A percentile compares a stretch with the other conserved stretches of the same genome.
Conservation (phyloP, 2,888 invertebrate species). For the Drosophila flavopinicola region DNA sequence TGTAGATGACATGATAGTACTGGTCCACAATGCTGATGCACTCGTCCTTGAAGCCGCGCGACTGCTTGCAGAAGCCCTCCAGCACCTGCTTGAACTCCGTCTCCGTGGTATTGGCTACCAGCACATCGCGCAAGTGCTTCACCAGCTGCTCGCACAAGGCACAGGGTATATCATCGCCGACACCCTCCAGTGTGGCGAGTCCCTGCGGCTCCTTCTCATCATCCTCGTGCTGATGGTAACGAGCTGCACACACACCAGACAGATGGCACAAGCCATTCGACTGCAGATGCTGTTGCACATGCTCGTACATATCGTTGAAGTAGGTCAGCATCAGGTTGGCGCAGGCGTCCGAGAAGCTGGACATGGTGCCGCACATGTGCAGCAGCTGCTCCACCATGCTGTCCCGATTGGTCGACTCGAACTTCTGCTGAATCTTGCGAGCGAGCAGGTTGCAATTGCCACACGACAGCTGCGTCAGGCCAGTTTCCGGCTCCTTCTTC, state of each 20-base stretch:
- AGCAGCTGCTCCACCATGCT: constrained; percentile 82
- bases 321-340: constrained; percentile 89
- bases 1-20: constrained; percentile 91
- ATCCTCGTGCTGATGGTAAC: constrained; percentile 87
- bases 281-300: constrained; percentile 87
- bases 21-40: constrained; percentile 91
- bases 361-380: constrained; percentile 88
- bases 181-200: constrained; percentile 85
- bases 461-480: constrained; percentile 67
- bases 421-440: constrained; percentile 78
- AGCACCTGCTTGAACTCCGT: constrained; percentile 91
- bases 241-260: constrained; percentile 89
- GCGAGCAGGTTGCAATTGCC: constrained; percentile 81
- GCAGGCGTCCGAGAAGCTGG: constrained; percentile 92
- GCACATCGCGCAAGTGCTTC: constrained; percentile 90
- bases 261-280: constrained; percentile 89
- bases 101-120: constrained; percentile 94
- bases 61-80: constrained; percentile 92
- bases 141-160: constrained; percentile 94
- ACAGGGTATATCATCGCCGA: constrained; percentile 89
- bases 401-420: constrained; percentile 80
- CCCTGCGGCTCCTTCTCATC: constrained; percentile 83
- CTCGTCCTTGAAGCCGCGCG: constrained; percentile 89
- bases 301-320: constrained; percentile 89
- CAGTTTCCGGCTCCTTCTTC: not conserved